Percentiles rank a stretch among this genome's conserved stretches.
phyloP scores from a whole-genome alignment of 2,113 vertebrate species.

The Pogona vitticeps region DNA sequence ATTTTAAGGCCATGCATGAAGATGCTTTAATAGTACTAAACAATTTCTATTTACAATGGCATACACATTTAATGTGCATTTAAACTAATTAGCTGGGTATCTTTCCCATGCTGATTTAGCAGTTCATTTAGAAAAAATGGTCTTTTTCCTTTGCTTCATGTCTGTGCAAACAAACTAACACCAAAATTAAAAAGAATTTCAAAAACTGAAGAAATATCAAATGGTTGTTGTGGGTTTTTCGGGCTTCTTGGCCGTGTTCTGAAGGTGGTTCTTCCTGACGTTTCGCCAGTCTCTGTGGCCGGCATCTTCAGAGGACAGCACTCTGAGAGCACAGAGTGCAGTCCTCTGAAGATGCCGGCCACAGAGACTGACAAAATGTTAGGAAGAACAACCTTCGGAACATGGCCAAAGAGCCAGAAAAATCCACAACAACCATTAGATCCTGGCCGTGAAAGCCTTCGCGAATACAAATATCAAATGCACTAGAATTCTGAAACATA shows the following conservation, averaged over 20 bases:
- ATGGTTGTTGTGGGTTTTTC: not conserved
- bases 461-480: too few species aligned
- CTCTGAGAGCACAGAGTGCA: too few species aligned
- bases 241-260: too few species aligned
- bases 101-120: slow-evolving; percentile 41
- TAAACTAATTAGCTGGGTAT: slow-evolving; percentile 22
- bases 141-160: slow-evolving; percentile 25
- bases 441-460: too few species aligned
- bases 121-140: slow-evolving; percentile 28
- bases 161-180: not conserved
- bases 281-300: too few species aligned
- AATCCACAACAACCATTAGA: too few species aligned
- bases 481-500: slow-evolving; percentile 18
- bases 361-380: too few species aligned
- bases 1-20: slow-evolving; percentile 23
- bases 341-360: too few species aligned
- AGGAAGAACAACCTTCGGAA: too few species aligned
- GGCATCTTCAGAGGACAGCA: too few species aligned
- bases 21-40: not conserved
- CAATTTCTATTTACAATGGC: slow-evolving; percentile 20
- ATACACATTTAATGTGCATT: slow-evolving; percentile 33
- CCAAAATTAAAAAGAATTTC: not conserved
- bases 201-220: not conserved
- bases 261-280: too few species aligned
- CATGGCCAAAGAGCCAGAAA: too few species aligned